phyloP scores from a whole-genome alignment of 2,113 vertebrate genomes.

The Nerophis ophidion region DNA sequence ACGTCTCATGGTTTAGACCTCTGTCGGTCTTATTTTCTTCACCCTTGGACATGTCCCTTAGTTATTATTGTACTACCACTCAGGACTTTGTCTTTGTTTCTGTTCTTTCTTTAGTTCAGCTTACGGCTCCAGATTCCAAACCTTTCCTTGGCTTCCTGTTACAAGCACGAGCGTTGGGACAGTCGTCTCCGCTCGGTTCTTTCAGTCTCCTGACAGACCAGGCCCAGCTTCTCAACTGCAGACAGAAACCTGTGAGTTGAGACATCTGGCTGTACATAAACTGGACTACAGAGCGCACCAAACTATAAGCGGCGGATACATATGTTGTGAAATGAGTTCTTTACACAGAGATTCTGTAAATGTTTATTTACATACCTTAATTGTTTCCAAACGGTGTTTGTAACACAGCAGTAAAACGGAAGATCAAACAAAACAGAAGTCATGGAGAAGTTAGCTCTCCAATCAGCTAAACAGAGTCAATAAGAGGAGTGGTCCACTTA shows the following conservation, averaged over 20 bases:
- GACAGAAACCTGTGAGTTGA: slow-evolving; percentile 40
- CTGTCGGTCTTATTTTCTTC: too few species aligned
- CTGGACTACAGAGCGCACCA: background rate
- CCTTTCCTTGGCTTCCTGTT: slow-evolving; percentile 69
- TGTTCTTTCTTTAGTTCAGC: slow-evolving; percentile 45
- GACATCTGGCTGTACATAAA: too few species aligned
- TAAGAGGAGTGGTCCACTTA: too few species aligned
- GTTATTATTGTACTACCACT: too few species aligned
- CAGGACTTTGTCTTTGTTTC: background rate
- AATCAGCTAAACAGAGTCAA: too few species aligned
- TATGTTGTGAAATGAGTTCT: too few species aligned
- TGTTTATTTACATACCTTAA: background rate
- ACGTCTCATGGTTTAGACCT: too few species aligned
- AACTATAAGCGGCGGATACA: too few species aligned
- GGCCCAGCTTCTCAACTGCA: slow-evolving; percentile 49
- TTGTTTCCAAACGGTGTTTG: background rate
- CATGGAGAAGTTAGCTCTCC: too few species aligned
- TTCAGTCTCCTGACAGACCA: slow-evolving; percentile 22
- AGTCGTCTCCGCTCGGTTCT: slow-evolving; percentile 37
- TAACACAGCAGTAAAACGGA: background rate
- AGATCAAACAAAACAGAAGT: background rate
- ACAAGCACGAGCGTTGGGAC: slow-evolving; percentile 51
- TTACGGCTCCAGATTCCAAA: slow-evolving; percentile 17
- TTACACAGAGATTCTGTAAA: too few species aligned
- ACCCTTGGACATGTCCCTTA: too few species aligned